These are phyloP conservation scores for Heptranchias perlo DNA, from an alignment of 2,113 vertebrate genomes.

Conservation along the genomic window DNA sequence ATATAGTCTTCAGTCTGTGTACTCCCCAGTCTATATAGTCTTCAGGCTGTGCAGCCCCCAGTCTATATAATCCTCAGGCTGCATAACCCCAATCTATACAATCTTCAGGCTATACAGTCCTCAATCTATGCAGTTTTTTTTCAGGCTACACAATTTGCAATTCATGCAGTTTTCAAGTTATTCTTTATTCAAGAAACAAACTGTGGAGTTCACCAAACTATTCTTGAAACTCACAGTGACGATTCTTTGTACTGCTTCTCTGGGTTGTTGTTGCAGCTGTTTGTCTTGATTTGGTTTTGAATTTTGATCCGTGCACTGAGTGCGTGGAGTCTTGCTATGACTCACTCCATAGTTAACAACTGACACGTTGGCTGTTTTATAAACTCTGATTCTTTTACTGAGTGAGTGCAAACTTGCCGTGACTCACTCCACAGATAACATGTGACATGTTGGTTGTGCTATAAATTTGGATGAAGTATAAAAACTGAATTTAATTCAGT, in stretches of 20 bases:
- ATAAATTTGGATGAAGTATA: background rate
- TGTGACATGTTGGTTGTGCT: background rate
- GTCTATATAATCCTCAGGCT: background rate
- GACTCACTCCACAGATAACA: background rate
- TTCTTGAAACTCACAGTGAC: background rate
- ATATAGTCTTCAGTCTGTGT: background rate
- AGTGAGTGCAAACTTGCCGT: background rate
- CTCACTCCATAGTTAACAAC: background rate
- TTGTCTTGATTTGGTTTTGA: background rate
- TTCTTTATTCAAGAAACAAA: background rate
- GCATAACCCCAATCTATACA: background rate
- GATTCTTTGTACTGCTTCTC: background rate
- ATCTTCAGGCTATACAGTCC: no score
- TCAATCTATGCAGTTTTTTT: background rate
- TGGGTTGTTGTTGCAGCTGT: background rate
- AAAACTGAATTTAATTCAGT: background rate
- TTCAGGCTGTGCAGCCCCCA: background rate
- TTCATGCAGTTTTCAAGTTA: background rate
- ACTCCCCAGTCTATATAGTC: background rate
- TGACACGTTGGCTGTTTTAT: conserved; percentile 1
- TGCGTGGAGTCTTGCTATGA: background rate
- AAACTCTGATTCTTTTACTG: background rate
- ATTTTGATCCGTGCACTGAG: background rate
- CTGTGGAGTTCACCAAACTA: background rate
- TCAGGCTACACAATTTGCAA: background rate